These are phyloP conservation scores for Leptinotarsa undecemlineata DNA, from an alignment of 1,140 invertebrate species.

Conservation along the genomic window DNA sequence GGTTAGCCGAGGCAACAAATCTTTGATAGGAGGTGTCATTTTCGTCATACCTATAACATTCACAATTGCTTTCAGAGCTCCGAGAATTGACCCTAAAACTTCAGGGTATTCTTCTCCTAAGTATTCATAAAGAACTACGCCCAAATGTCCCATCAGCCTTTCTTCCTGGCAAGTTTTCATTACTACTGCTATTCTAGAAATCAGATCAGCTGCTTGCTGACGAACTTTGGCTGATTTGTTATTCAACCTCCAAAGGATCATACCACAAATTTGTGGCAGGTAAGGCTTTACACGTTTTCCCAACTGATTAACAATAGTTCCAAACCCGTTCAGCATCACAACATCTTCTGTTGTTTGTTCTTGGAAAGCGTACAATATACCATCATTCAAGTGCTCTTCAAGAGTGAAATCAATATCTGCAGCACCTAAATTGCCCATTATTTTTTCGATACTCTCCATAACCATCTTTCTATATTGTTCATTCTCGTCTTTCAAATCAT, in stretches of 20 bases:
- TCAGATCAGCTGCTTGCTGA: constrained; percentile 98
- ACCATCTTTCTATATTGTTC: constrained; percentile 99
- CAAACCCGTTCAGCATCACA: constrained; percentile 99
- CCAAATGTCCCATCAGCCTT: constrained; percentile 99
- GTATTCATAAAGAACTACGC: constrained; percentile 99
- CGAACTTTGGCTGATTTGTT: constrained; percentile 99
- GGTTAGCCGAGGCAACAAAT: constrained; percentile 93
- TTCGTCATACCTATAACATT: constrained; percentile 99
- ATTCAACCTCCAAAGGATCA: constrained; percentile 98
- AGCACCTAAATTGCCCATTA: constrained; percentile 96
- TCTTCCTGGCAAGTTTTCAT: constrained; percentile 99
- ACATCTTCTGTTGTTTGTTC: constrained; percentile 99
- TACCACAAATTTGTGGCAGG: constrained; percentile 99
- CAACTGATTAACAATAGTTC: constrained; percentile 97
- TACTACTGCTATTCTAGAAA: constrained; percentile 95
- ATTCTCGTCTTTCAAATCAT: constrained; percentile 99
- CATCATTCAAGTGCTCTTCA: constrained; percentile 99
- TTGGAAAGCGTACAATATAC: constrained; percentile 99
- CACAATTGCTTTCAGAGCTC: constrained; percentile 97
- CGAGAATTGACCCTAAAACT: constrained; percentile 96
- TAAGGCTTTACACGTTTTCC: constrained; percentile 98
- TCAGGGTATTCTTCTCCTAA: constrained; percentile 99
- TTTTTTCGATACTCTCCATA: constrained; percentile 99
- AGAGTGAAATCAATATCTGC: constrained; percentile 96
- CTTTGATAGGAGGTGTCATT: constrained; percentile 99